Base-by-base conservation (phyloP, 1,140 invertebrate genomes). In the Ctenoplectra terminalis region DNA sequence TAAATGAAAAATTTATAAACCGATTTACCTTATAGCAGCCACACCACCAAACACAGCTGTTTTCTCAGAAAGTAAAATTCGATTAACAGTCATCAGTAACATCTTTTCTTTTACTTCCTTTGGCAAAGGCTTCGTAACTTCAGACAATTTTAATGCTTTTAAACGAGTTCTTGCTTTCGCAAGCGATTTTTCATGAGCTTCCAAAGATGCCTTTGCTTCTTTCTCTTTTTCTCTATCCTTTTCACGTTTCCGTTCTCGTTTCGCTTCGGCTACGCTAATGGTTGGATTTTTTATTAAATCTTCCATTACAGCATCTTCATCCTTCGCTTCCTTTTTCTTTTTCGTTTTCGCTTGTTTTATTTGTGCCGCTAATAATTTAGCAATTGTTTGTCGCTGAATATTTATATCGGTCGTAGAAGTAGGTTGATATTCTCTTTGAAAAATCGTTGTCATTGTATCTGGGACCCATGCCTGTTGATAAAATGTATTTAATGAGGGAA, bases 361-460 rank as follows among this genome's bases (percentile, higher is more conserved):
- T 91, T 98, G 97, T 15, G 95, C 95, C 1, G 97, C 96, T 69
- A 99, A 91, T 34, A 98, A 93, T 83, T 97, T 95, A 13, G 97
- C 95, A 34, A 99, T 95, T 81, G 97, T 96, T 92, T 98, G 97
- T 61, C 94, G 95, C 83, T 95, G 95, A 74, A 92, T 82, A 77
- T 91, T 94, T 23, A 96, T 97, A 15, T 98, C 98, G 31, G 97
- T 96, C 71, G 97, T 97, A 29, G 97, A 96, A 85, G 98, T 98
- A 0, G 99, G 98, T n/a, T 97, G 97, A 93, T 99, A 99, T n/a
- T 97, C 96, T 17, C 96, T 95, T 81, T 96, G 95, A 90, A 99
- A 99, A 81, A 96, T 95, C 7, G 95, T 91, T 0, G 99, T 98
- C 95, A 99, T 98, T 77, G 95, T 95, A 73, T 96, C 95, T 0